These are phyloP conservation scores for Euwallacea similis DNA, from an alignment of 1,140 invertebrate species.

Conservation along the genomic window DNA sequence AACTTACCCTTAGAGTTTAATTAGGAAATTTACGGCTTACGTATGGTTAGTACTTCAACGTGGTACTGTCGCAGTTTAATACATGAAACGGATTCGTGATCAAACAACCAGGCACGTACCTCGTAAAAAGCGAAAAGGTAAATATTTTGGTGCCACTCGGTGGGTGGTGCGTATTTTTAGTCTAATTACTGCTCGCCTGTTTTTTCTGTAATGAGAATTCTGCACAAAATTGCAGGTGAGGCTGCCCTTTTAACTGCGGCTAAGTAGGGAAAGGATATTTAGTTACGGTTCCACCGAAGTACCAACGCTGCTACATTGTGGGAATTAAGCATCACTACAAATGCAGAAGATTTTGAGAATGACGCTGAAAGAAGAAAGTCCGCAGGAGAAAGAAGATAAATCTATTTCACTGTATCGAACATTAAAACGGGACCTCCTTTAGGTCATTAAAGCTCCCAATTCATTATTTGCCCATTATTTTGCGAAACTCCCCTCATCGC, in stretches of 20 bases:
- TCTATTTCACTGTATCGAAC: too few species aligned
- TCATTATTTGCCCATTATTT: conserved; percentile 16
- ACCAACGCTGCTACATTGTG: too few species aligned
- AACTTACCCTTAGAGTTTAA: conserved; percentile 27
- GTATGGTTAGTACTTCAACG: conserved; percentile 21
- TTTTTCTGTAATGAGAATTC: conserved; percentile 18
- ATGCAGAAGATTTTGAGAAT: too few species aligned
- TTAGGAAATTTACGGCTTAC: conserved; percentile 28
- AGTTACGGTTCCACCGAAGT: too few species aligned
- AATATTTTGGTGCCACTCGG: conserved; percentile 19
- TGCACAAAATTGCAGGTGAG: conserved; percentile 23
- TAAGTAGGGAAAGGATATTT: not conserved
- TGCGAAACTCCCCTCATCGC: not conserved
- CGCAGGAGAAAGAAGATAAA: too few species aligned
- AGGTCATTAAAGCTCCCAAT: not conserved
- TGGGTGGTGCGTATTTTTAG: conserved; percentile 24
- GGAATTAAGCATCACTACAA: too few species aligned
- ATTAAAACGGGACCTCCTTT: too few species aligned
- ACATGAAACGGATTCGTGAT: conserved; percentile 29
- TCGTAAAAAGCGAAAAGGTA: conserved; percentile 19
- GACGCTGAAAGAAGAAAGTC: not conserved
- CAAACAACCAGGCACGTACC: conserved; percentile 16
- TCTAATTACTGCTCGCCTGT: conserved; percentile 11
- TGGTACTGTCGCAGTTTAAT: conserved; percentile 26
- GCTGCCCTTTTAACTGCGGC: conserved; percentile 14